Conservation (phyloP, 2,888 invertebrate species). For the Malacosoma neustria region DNA sequence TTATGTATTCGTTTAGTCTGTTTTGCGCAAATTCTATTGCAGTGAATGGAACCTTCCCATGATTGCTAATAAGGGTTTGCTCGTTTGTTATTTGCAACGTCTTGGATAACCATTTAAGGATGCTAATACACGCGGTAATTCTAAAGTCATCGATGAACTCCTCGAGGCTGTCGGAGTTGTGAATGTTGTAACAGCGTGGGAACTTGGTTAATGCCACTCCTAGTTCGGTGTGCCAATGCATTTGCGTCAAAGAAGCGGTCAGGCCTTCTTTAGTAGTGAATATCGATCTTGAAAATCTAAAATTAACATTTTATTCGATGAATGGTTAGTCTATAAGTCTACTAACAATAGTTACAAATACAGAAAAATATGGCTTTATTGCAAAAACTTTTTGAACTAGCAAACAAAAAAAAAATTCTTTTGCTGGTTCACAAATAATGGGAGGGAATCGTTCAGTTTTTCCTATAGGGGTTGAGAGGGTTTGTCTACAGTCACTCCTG, state of each 20-base stretch:
- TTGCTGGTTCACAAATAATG: too few species aligned
- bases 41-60: conserved; percentile 82
- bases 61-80: conserved; percentile 65
- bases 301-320: not conserved
- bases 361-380: too few species aligned
- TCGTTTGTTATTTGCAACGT: conserved; percentile 72
- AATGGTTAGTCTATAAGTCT: too few species aligned
- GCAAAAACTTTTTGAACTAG: too few species aligned
- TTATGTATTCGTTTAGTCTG: conserved; percentile 85
- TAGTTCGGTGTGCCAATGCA: conserved; percentile 90
- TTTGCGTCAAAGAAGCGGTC: conserved; percentile 84
- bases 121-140: conserved; percentile 89
- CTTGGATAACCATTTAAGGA: conserved; percentile 85
- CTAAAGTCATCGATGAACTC: conserved; percentile 93
- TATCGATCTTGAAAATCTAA: conserved; percentile 87
- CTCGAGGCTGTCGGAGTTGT: conserved; percentile 86
- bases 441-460: too few species aligned
- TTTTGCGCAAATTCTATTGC: conserved; percentile 88
- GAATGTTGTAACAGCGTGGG: conserved; percentile 90
- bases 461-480: too few species aligned
- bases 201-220: conserved; percentile 87
- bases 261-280: conserved; percentile 96
- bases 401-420: too few species aligned
- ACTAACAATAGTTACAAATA: too few species aligned
- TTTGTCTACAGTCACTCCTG: too few species aligned